These are phyloP conservation scores for Aythya baeri DNA, from an alignment of 2,113 vertebrate genomes.

Conservation along the genomic window DNA sequence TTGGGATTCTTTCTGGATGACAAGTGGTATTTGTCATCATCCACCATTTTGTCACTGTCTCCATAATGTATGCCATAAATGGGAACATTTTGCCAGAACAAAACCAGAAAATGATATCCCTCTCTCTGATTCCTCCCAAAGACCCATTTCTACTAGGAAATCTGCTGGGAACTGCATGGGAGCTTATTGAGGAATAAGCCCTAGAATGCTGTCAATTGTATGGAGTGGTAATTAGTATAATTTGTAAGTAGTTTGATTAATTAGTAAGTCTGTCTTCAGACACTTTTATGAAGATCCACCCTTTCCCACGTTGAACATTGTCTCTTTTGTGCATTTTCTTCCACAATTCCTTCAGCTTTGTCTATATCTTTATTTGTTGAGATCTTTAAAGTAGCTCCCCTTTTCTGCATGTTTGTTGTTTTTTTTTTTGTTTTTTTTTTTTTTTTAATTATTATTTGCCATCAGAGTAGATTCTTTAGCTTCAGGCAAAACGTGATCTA, in stretches of 20 bases:
- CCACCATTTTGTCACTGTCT: background rate
- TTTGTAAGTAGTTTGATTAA: background rate
- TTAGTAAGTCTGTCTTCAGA: background rate
- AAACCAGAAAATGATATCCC: background rate
- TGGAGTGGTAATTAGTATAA: background rate
- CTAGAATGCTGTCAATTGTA: background rate
- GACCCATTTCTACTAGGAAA: background rate
- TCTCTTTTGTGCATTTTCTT: background rate
- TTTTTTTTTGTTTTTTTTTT: too few relatives aligned
- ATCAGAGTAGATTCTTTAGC: background rate
- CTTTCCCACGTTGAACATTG: background rate
- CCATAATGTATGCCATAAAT: background rate
- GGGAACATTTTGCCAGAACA: background rate
- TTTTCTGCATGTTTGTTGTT: background rate
- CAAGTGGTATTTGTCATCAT: background rate
- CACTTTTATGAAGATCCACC: background rate
- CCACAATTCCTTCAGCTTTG: background rate
- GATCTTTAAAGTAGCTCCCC: background rate
- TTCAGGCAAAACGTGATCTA: background rate
- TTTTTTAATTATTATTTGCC: background rate
- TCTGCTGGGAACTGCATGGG: background rate
- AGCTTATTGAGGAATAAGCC: background rate
- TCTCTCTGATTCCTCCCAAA: background rate
- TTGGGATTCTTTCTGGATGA: background rate
- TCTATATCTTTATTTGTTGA: background rate